Evolutionary conservation across 2,113 vertebrate species (phyloP), one percentile per base, ranked within the genome.

Genomic region (Trogon surrucura): DNA sequence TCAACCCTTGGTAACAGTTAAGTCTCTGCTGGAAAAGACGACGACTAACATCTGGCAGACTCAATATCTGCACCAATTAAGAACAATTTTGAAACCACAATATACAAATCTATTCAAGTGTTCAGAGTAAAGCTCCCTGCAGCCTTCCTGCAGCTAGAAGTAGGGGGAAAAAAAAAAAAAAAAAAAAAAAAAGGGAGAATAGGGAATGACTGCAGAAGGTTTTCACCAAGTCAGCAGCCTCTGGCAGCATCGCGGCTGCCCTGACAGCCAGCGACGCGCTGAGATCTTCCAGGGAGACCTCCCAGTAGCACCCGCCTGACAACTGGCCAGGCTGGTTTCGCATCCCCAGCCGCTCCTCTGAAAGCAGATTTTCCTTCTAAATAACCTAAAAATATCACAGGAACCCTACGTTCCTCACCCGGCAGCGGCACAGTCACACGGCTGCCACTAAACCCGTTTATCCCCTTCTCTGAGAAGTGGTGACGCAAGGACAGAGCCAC

Each of bases 61-160:
- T 61, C 89, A 80, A 64, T 62, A 94, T 80, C 83, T 70, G 90
- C 75, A 62, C 50, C 95, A 90, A 94, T 95, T 95, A 77, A 79
- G 89, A 23, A 20, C 58, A 70, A 85, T 92, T 91, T 65, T 75
- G 80, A 86, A 94, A 89, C 38, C 74, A 60, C 72, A 84, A 95
- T 58, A 62, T 10, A 95, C 84, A 94, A 91, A 96, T 80, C n/a
- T 75, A 9, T 5, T 7, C 73, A 4, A 84, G 91, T 0, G 79
- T 78, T 51, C 82, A 27, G 85, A 66, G 41, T 6, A 53, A 66
- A 41, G 84, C 82, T 32, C 51, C 23, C 38, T 53, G 65, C 83
- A 70, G 69, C 45, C 82, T 32, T 47, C 23, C 38, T 53, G 65
- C 83, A 70, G 69, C 45, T 57, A 50, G 27, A 48, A n/a, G 8